Base-by-base conservation (phyloP, 2,113 vertebrate genomes). In the Microcebus ravelobensis region DNA sequence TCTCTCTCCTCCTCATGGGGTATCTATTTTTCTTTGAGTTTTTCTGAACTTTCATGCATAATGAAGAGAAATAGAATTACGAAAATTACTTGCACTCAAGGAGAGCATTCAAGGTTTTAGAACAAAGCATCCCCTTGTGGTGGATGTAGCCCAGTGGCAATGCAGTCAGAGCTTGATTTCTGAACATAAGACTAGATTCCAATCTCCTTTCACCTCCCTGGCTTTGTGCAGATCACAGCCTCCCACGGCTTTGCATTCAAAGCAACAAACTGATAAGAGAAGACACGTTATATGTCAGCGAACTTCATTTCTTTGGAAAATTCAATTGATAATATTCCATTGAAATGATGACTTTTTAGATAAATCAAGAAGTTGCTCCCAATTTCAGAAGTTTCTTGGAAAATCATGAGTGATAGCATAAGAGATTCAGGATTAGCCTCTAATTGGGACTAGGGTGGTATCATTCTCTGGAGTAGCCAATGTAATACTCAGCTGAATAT, bases 311-410 rank as follows among this genome's bases (percentile, higher is more conserved):
- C 27, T 21, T 67, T 63, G 61, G 3, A 86, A 83, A 91, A 90
- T 83, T 79, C 39, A 61, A 14, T 57, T 91, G 36, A 45, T 27
- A 82, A 88, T 67, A 95, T 77, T 63, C 39, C n/a, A 70, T 39
- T 36, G 55, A 86, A 93, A 89, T 81, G 42, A 45, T 48, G 31
- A 45, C n/a, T 90, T 95, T 93, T 93, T 70, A 93, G 23, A 42
- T 94, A 80, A 84, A 76, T 45, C 31, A 92, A 70, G 21, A 91
- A 50, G 29, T 84, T 76, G 27, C 7, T 87, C 13, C 34, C 25
- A 89, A 57, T 3, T 31, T 27, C 52, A 89, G 50, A 68, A 25
- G 12, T 80, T 55, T 74, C 86, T 74, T 93, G n/a, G 31, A 67
- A 91, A 84, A 61, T 76, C 76, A 13, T 29, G 42, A 63, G 27